Evolutionary conservation across 2,888 invertebrate species (phyloP), one percentile per base, ranked within the genome.

Genomic region (Spatulosminthurus flaviceps): DNA sequence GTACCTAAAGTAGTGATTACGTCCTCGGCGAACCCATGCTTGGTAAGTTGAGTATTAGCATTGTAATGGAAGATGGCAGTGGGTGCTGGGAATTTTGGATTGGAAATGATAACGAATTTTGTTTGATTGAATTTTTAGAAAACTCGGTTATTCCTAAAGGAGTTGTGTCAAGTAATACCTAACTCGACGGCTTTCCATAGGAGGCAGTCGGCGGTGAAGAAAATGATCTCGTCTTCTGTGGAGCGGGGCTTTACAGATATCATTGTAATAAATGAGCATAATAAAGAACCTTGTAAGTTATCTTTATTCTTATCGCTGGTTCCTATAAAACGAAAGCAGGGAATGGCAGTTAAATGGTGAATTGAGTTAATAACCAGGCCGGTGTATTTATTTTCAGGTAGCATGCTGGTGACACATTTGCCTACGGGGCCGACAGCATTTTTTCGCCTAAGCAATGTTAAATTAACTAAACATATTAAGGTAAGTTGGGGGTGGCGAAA

Each of bases 401-500:
- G 96, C 1, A 90, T 99, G 87, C 89, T 98, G 22, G 89, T 99
- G 1, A 93, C 96, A 81, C 98, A 99, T 89, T 89, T 99, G 81
- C 99, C 99, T 0, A 92, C 95, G 84, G 99, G 99, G 0, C 99
- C 99, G 0, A 98, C 99, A 0, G 96, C 97, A 21, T 95, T 96
- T 88, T 99, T 98, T 88, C 94, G 95, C 87, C 88, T 99, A 24
- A 95, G 95, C 86, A 97, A 94, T 88, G 95, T 98, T 0, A 94
- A 93, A 87, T 92, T 97, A 72, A 95, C 96, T 0, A 92, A 94
- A 26, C 95, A 97, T 86, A 90, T 97, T 69, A 92, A 92, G 87
- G 88, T 89, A 83, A 82, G 78, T 79, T 19, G n/a, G n/a, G n/a
- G n/a, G n/a, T n/a, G n/a, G n/a, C n/a, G n/a, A n/a, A n/a, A n/a